Evolutionary conservation across 1,140 invertebrate species (phyloP).

Genomic region (Littorina saxatilis): DNA sequence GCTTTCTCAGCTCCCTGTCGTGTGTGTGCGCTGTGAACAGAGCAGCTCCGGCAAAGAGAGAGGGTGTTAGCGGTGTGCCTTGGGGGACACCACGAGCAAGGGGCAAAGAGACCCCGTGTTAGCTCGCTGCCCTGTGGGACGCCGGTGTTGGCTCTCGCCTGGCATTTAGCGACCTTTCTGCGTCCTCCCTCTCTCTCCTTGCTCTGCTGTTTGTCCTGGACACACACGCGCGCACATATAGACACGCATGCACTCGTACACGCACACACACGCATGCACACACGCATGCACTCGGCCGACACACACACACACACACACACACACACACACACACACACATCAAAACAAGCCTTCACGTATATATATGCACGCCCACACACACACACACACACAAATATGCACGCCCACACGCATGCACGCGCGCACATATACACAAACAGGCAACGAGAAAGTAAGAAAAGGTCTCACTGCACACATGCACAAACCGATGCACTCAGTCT

Average conservation of each 20-base stretch:
- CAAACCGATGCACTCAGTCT: too few relatives aligned
- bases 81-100: background rate
- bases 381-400: constrained; percentile 9
- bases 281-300: background rate
- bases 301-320: background rate
- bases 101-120: background rate
- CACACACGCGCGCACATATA: constrained; percentile 10
- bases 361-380: background rate
- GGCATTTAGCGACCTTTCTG: background rate
- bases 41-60: background rate
- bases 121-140: background rate
- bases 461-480: too few relatives aligned
- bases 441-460: too few relatives aligned
- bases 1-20: background rate
- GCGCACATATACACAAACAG: background rate
- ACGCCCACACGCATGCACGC: background rate
- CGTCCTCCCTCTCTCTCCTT: background rate
- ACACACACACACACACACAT: background rate
- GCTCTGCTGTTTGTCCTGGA: background rate
- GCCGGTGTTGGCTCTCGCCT: background rate
- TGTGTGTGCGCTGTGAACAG: background rate
- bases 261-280: constrained; percentile 4
- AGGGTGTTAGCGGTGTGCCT: background rate
- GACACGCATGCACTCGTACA: background rate
- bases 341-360: background rate